Percentiles rank a stretch among this genome's conserved stretches.
Conservation (phyloP, 2,797 vertebrate species). For the Manis pentadactyla region DNA sequence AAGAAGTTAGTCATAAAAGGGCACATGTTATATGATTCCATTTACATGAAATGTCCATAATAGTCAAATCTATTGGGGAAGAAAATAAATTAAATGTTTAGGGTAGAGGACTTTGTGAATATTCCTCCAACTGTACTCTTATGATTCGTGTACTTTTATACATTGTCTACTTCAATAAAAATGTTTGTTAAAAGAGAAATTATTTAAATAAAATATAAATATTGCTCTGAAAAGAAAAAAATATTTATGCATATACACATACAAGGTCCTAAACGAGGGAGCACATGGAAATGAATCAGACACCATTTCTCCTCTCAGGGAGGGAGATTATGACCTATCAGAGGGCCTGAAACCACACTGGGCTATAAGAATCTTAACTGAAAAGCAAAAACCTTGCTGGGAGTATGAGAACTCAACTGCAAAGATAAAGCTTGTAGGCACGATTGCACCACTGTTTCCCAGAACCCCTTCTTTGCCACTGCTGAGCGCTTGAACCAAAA, state of each 20-base stretch:
- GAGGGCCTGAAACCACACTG: neutral
- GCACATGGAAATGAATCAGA: neutral
- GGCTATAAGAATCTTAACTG: neutral
- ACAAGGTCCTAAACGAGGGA: neutral
- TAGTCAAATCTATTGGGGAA: neutral
- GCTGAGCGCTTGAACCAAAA: neutral
- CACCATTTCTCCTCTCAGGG: neutral
- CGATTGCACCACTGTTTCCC: neutral
- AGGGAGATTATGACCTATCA: neutral
- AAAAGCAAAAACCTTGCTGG: neutral
- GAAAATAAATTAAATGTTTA: neutral
- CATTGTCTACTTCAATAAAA: neutral
- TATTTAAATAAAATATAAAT: neutral
- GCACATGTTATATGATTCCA: neutral
- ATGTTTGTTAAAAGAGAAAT: neutral
- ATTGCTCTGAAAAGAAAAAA: neutral
- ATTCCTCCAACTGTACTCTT: neutral
- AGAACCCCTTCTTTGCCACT: neutral
- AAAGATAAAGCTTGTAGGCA: neutral
- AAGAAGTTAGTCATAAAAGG: neutral
- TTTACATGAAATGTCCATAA: neutral
- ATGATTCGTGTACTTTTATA: neutral
- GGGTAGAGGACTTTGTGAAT: neutral
- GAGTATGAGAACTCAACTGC: neutral
- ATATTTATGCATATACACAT: too few relatives aligned